Base-by-base conservation (phyloP, 30 jellyfish, hydroid and myxozoan species). In the Catostylus mosaicus region DNA sequence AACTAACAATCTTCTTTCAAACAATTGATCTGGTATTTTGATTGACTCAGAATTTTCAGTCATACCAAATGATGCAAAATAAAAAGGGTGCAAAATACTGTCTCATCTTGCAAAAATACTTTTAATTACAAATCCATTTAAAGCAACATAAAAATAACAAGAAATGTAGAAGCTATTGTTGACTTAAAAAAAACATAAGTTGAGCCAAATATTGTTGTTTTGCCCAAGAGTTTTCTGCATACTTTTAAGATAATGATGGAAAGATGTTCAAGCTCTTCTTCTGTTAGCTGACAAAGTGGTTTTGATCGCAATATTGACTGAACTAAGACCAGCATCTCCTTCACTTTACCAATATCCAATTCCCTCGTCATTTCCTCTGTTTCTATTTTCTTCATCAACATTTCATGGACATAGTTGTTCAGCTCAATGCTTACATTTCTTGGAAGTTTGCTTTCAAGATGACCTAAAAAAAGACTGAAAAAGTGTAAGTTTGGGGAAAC, bases 261-360 rank as follows among this genome's bases (percentile, higher is more conserved):
- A 19, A 84, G 77, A 46, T 84, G 95, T 11, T 73, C 68, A 1
- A 62, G 20, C 34, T 73, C 88, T 45, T 84, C 70, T 34, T 22
- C 26, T 26, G 84, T 36, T 7, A 84, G 63, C 69, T 74, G 84
- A 33, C 85, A 69, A 16, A 46, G 64, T 12, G 95, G 83, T 54
- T 84, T 84, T 45, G 95, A 51, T 33, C 62, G 5, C 59, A 84
- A 40, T 14, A 84, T 63, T 6, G 73, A 33, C n/a, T 26, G 11
- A 10, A 73, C 70, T 1, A 70, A 30, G 14, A 29, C 33, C 67
- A 40, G 38, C 95, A 84, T 74, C 12, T 64, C 73, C 20, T 37
- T 24, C 14, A 63, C 77, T 26, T 65, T 61, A 10, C 95, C 81
- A 23, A 84, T 48, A 74, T 84, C 95, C 32, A 73, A 23, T 46